Percentiles rank a stretch among this genome's conserved stretches.
phyloP scores from a whole-genome alignment of 2,888 invertebrate genomes.

The Tetropium fuscum region DNA sequence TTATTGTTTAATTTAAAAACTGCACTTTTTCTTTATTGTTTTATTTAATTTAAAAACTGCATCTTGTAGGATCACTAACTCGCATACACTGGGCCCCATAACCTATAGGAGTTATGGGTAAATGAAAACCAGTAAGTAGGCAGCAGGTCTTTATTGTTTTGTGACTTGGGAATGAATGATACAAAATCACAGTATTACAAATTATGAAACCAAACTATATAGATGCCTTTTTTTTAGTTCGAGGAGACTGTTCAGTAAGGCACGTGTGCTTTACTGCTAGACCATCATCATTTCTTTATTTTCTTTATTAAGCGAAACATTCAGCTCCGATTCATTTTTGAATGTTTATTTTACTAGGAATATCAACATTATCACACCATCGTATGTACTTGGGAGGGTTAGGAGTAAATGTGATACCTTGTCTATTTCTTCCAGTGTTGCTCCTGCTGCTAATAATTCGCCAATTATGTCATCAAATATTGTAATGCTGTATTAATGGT shows the following conservation, averaged over 20 bases:
- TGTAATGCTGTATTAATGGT: conserved; percentile 16
- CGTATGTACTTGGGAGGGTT: conserved; percentile 1
- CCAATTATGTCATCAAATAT: conserved; percentile 21
- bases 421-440: conserved; percentile 19
- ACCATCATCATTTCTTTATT: too few relatives aligned
- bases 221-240: too few relatives aligned
- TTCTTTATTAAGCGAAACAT: too few relatives aligned
- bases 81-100: background rate
- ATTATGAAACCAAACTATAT: too few relatives aligned
- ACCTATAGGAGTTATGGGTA: background rate
- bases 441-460: conserved; percentile 27
- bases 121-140: background rate
- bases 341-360: too few relatives aligned
- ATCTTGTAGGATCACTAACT: background rate
- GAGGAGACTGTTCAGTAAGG: too few relatives aligned
- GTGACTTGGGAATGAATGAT: too few relatives aligned
- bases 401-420: background rate
- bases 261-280: too few relatives aligned
- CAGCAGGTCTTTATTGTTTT: too few relatives aligned
- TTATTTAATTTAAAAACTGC: background rate
- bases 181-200: too few relatives aligned
- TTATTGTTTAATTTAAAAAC: background rate
- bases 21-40: background rate
- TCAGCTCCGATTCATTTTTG: too few relatives aligned
- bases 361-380: background rate